phyloP scores from a whole-genome alignment of 92 coral and sea anemone genomes.

The Scolanthus callimorphus region DNA sequence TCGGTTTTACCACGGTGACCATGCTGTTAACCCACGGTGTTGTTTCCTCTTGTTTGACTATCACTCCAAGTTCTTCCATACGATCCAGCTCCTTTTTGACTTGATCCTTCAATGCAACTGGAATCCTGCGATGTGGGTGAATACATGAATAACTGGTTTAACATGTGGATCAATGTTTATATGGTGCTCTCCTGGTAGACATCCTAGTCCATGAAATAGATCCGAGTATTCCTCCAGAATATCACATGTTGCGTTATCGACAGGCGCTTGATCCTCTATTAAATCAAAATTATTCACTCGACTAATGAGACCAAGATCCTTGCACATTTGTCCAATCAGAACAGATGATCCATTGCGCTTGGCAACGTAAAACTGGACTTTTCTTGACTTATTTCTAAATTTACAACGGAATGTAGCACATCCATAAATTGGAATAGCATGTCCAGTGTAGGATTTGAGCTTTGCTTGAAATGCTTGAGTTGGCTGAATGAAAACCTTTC shows the following conservation, averaged over 20 bases:
- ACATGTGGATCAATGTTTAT: slow-evolving; percentile 26
- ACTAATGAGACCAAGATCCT: slow-evolving; percentile 16
- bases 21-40: slow-evolving; percentile 57
- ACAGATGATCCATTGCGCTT: slow-evolving; percentile 26
- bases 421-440: slow-evolving; percentile 15
- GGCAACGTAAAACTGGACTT: slow-evolving; percentile 26
- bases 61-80: slow-evolving; percentile 38
- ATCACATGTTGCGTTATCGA: background rate
- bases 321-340: slow-evolving; percentile 33
- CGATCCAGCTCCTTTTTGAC: slow-evolving; percentile 30
- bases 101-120: slow-evolving; percentile 21
- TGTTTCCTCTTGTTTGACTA: slow-evolving; percentile 39
- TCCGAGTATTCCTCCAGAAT: slow-evolving; percentile 42
- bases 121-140: slow-evolving; percentile 40
- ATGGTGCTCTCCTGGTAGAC: slow-evolving; percentile 36
- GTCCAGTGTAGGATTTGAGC: slow-evolving; percentile 28
- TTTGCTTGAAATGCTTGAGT: slow-evolving; percentile 3
- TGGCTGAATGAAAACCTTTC: too few relatives aligned
- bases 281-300: slow-evolving; percentile 7
- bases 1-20: slow-evolving; percentile 60
- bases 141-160: slow-evolving; percentile 36
- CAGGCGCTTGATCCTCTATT: background rate
- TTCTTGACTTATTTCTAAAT: slow-evolving; percentile 9
- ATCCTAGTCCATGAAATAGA: slow-evolving; percentile 36
- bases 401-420: slow-evolving; percentile 18